phyloP scores from a whole-genome alignment of 2,888 invertebrate species.

The Euspilapteryx auroguttella region DNA sequence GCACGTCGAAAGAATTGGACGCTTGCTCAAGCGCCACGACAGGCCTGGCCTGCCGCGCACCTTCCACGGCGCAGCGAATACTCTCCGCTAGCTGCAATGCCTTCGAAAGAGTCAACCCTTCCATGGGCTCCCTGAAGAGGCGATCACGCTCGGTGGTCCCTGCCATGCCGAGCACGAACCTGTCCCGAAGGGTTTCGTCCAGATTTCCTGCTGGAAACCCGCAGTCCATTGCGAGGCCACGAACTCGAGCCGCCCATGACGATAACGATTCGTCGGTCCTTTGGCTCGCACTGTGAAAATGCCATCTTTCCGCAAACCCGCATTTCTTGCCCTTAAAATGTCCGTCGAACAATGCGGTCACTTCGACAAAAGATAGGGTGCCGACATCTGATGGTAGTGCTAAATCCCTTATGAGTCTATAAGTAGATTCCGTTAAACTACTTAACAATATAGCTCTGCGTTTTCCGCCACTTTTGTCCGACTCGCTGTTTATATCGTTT shows the following conservation, averaged over 20 bases:
- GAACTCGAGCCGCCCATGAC: slow-evolving; percentile 5
- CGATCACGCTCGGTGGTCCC: background rate
- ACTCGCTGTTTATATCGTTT: too few relatives aligned
- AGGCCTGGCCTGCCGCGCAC: background rate
- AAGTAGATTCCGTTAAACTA: too few relatives aligned
- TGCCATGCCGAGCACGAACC: slow-evolving; percentile 1
- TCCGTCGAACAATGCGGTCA: too few relatives aligned
- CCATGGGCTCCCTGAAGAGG: background rate
- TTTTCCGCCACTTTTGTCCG: too few relatives aligned
- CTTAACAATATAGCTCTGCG: too few relatives aligned
- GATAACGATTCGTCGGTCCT: background rate
- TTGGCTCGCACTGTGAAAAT: too few relatives aligned
- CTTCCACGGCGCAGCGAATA: slow-evolving; percentile 1
- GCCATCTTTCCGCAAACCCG: too few relatives aligned
- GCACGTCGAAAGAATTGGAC: background rate
- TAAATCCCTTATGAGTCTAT: too few relatives aligned
- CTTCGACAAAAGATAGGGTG: too few relatives aligned
- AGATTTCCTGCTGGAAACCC: background rate
- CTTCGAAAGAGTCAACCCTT: slow-evolving; percentile 1
- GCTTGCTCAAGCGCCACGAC: too few relatives aligned
- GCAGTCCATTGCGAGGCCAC: background rate
- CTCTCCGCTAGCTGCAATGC: background rate
- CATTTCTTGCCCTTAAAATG: too few relatives aligned
- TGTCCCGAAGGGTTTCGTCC: background rate
- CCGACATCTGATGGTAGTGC: too few relatives aligned